Evolutionary conservation across 1,140 invertebrate species (phyloP).

Genomic region (Saccostrea glomerata): DNA sequence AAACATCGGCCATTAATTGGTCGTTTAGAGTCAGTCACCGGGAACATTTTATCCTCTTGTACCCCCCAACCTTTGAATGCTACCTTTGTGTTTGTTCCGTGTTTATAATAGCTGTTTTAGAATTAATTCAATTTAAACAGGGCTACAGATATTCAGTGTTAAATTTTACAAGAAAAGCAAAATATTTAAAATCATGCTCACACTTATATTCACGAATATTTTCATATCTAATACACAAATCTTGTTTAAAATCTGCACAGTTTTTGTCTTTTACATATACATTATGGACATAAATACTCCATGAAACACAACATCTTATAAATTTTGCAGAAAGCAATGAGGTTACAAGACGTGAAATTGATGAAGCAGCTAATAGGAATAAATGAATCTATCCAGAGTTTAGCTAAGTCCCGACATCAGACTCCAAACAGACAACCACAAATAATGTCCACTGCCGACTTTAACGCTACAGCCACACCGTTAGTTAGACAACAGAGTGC

Average conservation of each 20-base stretch:
- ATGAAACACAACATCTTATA: too few relatives aligned
- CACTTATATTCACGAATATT: too few relatives aligned
- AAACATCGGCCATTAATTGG: background rate
- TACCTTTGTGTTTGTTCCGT: background rate
- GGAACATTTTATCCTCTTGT: background rate
- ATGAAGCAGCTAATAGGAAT: constrained; percentile 58
- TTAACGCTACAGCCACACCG: background rate
- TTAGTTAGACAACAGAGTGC: constrained; percentile 47
- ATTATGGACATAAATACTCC: too few relatives aligned
- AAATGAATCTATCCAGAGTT: constrained; percentile 50
- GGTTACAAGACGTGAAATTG: constrained; percentile 50
- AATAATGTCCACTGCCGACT: constrained; percentile 15
- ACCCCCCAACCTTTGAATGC: background rate
- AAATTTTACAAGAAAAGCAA: too few relatives aligned
- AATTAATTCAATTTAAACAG: background rate
- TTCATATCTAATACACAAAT: too few relatives aligned
- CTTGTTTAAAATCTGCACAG: too few relatives aligned
- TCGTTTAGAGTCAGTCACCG: background rate
- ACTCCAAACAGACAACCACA: background rate
- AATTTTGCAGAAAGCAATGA: constrained; percentile 48
- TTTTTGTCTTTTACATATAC: too few relatives aligned
- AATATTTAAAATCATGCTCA: too few relatives aligned
- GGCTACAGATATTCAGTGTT: too few relatives aligned
- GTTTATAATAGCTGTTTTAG: background rate
- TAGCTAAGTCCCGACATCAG: constrained; percentile 35